Evolutionary conservation across 1,140 invertebrate species (phyloP).

Genomic region (Hydropsyche tenuis): DNA sequence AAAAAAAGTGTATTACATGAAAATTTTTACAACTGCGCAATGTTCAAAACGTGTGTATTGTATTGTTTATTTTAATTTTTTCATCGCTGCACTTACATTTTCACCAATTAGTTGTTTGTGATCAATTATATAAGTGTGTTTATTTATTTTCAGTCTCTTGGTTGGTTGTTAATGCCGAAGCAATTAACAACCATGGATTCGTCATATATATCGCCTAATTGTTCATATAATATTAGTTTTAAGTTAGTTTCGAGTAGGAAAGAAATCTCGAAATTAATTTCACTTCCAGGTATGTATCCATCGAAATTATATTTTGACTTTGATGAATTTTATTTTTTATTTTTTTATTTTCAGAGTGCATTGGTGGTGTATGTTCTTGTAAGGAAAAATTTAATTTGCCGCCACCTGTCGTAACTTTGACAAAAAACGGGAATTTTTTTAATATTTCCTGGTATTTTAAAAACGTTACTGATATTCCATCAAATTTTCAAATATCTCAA

Average conservation of each 20-base stretch:
- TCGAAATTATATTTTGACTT: constrained; percentile 5
- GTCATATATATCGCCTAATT: constrained; percentile 54
- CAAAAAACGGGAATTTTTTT: background rate
- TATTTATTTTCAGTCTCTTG: background rate
- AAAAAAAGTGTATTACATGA: too few species aligned
- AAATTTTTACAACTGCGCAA: too few species aligned
- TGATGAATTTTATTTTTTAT: constrained; percentile 1
- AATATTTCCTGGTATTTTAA: constrained; percentile 12
- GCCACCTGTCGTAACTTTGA: constrained; percentile 52
- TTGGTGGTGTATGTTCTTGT: constrained; percentile 56
- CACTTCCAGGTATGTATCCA: constrained; percentile 38
- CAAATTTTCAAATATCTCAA: background rate
- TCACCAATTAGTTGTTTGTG: too few species aligned
- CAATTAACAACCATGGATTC: constrained; percentile 52
- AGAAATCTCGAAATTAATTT: constrained; percentile 49
- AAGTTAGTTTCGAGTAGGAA: constrained; percentile 57
- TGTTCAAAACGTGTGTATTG: too few species aligned
- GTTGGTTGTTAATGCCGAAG: constrained; percentile 54
- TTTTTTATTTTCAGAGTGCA: constrained; percentile 54
- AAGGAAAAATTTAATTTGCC: constrained; percentile 55
- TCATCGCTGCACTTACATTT: too few species aligned
- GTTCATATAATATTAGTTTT: constrained; percentile 55
- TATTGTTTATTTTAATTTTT: too few species aligned
- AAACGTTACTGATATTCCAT: background rate
- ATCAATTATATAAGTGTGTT: too few species aligned